These are phyloP conservation scores for Misgurnus anguillicaudatus DNA, from an alignment of 2,113 vertebrate genomes.

Conservation along the genomic window DNA sequence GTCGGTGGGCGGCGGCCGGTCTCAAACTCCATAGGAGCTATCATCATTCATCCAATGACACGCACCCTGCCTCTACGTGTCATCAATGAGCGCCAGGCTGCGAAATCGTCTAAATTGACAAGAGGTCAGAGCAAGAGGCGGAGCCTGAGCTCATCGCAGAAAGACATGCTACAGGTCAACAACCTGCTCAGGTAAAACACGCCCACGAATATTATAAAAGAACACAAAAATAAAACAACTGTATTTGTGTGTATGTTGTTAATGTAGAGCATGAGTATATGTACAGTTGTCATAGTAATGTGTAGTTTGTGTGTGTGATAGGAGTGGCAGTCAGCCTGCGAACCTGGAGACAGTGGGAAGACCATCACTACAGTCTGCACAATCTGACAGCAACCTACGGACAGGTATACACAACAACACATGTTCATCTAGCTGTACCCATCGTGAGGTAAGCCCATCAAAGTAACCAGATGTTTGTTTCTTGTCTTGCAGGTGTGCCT, in stretches of 20 bases:
- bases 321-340: conserved; percentile 83
- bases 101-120: conserved; percentile 2
- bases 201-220: neutral
- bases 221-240: neutral
- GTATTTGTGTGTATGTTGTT: neutral
- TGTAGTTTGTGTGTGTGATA: conserved; percentile 38
- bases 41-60: conserved; percentile 79
- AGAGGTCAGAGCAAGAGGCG: conserved; percentile 67
- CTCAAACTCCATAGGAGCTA: conserved; percentile 78
- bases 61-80: conserved; percentile 74
- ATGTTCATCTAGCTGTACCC: neutral
- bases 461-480: neutral
- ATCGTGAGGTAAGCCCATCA: too few species aligned
- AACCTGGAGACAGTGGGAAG: conserved; percentile 77
- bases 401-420: conserved; percentile 66
- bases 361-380: conserved; percentile 77
- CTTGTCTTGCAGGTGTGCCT: conserved; percentile 55
- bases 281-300: conserved; percentile 22
- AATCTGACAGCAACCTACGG: conserved; percentile 75
- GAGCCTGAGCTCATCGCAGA: conserved; percentile 67
- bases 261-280: conserved; percentile 7
- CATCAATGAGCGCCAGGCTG: conserved; percentile 66
- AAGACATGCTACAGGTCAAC: conserved; percentile 45
- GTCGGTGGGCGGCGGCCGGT: conserved; percentile 73
- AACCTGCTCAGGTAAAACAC: conserved; percentile 66